Base-by-base conservation (phyloP, 2,113 vertebrate genomes). In the Castor canadensis region DNA sequence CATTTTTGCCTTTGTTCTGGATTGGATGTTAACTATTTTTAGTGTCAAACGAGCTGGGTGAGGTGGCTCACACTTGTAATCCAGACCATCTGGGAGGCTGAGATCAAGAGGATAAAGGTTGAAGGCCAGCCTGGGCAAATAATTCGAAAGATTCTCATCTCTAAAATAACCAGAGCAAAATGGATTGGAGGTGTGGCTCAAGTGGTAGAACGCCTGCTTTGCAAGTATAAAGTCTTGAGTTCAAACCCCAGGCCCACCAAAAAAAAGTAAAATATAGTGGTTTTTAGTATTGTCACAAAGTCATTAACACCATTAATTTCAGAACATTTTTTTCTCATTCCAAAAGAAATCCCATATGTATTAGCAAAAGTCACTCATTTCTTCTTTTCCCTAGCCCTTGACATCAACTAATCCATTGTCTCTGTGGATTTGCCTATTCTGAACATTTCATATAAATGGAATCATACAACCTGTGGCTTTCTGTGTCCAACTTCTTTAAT, bases 1-100 rank as follows among this genome's bases (percentile, higher is more conserved):
- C 38, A 56, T 83, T 89, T 92, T 90, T 89, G 47, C 40, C 20
- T 81, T 80, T 87, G 3, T 93, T 93, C 38, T 86, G 30, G 52
- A 58, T 86, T 94, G 60, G 28, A 81, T 91, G 38, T 88, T 87
- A 69, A 38, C 47, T 85, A 40, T 12, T 67, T 58, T n/a, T n/a
- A n/a, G n/a, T n/a, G n/a, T n/a, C n/a, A n/a, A n/a, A n/a, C n/a
- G n/a, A n/a, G n/a, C n/a, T n/a, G n/a, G n/a, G n/a, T n/a, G n/a
- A n/a, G n/a, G n/a, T n/a, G n/a, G n/a, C n/a, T n/a, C n/a, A n/a
- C n/a, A n/a, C n/a, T n/a, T n/a, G n/a, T n/a, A n/a, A n/a, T n/a
- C n/a, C n/a, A n/a, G n/a, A n/a, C n/a, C n/a, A n/a, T n/a, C n/a
- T n/a, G n/a, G n/a, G n/a, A n/a, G n/a, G n/a, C n/a, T n/a, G n/a